Evolutionary conservation across 2,797 vertebrate genomes (phyloP), one percentile per base, ranked within the genome.

Genomic region (Brachyrhaphis roseni): DNA sequence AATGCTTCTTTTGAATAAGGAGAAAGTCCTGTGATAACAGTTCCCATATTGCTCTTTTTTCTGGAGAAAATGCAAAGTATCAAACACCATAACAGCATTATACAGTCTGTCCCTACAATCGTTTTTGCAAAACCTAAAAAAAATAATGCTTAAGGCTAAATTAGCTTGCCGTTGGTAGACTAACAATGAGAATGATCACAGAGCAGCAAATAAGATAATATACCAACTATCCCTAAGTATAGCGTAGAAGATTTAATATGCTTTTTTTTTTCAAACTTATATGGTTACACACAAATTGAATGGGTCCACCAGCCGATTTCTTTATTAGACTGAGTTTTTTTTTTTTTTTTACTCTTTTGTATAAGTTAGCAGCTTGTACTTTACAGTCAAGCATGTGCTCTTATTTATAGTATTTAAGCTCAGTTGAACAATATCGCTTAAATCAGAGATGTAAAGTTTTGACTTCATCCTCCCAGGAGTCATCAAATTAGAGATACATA

Each of bases 211-310:
- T 86, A 82, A 47, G 68, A 64, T 43, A 59, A 62, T 75, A 2
- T 80, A 84, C 68, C 77, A 73, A 86, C 80, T 76, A 81, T 76
- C 82, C 64, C 68, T 82, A 62, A 89, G 82, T 78, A 59, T 51
- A 82, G 64, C 49, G 64, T 70, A 11, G 72, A 79, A 49, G 16
- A 84, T 71, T 82, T 51, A 41, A 36, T 6, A 18, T n/a, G 34
- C 74, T 46, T 13, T 49, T 36, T 45, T 57, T 62, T 36, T 46
- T 66, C 0, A n/a, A 47, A 47, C 41, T 20, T 20, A 75, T 28
- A 7, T 11, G 34, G 8, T 55, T 76, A 28, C 28, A n/a, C 53
- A 74, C 55, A 72, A 82, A 78, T 16, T 26, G 47, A 2, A 39
- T 26, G 34, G 51, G 16, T 80, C 45, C 45, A 75, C 62, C 72